Evolutionary conservation across 2,113 vertebrate species (phyloP).

Genomic region (Lepisosteus oculatus): DNA sequence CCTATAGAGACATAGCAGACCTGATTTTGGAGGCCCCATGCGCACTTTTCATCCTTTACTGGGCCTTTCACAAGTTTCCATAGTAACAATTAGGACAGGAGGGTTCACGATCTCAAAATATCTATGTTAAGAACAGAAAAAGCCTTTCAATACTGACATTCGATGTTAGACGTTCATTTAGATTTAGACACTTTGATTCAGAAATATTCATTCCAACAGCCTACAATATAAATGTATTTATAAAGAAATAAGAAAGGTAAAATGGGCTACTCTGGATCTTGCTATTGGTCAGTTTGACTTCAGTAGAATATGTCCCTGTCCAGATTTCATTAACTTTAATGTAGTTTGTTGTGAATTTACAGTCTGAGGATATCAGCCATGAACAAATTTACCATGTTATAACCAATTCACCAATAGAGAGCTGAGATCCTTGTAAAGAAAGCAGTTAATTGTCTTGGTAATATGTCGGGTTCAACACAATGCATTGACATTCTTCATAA

Average conservation of each 20-base stretch:
- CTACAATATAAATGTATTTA: too few relatives aligned
- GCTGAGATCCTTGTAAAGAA: too few relatives aligned
- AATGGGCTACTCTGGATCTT: too few relatives aligned
- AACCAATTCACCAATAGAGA: too few relatives aligned
- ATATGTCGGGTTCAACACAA: constrained; percentile 8
- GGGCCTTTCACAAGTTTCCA: constrained; percentile 55
- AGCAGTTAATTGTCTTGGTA: too few relatives aligned
- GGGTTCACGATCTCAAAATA: constrained; percentile 49
- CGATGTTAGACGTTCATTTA: constrained; percentile 17
- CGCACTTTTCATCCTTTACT: constrained; percentile 46
- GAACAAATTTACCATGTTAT: too few relatives aligned
- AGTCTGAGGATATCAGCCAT: too few relatives aligned
- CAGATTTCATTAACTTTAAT: too few relatives aligned
- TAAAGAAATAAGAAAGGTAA: too few relatives aligned
- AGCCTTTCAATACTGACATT: constrained; percentile 17
- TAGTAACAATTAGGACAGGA: constrained; percentile 56
- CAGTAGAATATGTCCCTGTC: too few relatives aligned
- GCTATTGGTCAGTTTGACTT: too few relatives aligned
- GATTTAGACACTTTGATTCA: constrained; percentile 28
- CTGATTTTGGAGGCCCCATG: constrained; percentile 25
- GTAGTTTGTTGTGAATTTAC: too few relatives aligned
- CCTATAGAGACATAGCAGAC: background rate
- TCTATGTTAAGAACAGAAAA: constrained; percentile 29
- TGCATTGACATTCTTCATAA: constrained; percentile 5
- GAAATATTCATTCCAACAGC: background rate